These are phyloP conservation scores for Dyspetes luteomarginatus DNA, from an alignment of 2,888 invertebrate species.

Conservation along the genomic window DNA sequence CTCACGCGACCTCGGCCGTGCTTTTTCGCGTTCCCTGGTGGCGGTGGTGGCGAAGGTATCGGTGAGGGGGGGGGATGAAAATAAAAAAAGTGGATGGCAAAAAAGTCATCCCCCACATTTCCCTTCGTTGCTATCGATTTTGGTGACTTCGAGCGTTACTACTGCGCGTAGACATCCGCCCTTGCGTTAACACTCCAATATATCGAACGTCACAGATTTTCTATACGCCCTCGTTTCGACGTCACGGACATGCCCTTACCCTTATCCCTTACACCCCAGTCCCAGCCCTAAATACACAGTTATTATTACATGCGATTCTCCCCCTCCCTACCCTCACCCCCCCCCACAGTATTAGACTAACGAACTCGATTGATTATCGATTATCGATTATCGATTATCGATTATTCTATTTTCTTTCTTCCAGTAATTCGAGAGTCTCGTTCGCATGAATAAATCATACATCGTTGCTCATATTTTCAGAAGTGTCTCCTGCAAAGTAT, in stretches of 20 bases:
- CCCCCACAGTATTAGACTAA: too few species aligned
- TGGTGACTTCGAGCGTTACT: conserved; percentile 59
- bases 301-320: background rate
- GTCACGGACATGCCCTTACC: background rate
- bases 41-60: too few species aligned
- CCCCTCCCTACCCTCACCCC: too few species aligned
- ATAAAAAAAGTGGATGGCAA: background rate
- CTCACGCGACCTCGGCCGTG: conserved; percentile 19
- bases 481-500: too few species aligned
- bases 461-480: background rate
- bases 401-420: conserved; percentile 42
- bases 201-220: conserved; percentile 48
- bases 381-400: conserved; percentile 43
- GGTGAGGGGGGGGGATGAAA: background rate
- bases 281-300: too few species aligned
- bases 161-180: conserved; percentile 62
- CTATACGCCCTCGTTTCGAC: conserved; percentile 36
- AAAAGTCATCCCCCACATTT: conserved; percentile 3
- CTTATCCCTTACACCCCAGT: too few species aligned
- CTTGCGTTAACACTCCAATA: conserved; percentile 22
- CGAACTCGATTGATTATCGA: background rate
- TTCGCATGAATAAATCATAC: conserved; percentile 33
- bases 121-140: conserved; percentile 59
- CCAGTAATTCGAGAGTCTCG: conserved; percentile 20
- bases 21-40: background rate